These are phyloP conservation scores for Oreocharis arfaki DNA, from an alignment of 2,113 vertebrate species.

Conservation along the genomic window DNA sequence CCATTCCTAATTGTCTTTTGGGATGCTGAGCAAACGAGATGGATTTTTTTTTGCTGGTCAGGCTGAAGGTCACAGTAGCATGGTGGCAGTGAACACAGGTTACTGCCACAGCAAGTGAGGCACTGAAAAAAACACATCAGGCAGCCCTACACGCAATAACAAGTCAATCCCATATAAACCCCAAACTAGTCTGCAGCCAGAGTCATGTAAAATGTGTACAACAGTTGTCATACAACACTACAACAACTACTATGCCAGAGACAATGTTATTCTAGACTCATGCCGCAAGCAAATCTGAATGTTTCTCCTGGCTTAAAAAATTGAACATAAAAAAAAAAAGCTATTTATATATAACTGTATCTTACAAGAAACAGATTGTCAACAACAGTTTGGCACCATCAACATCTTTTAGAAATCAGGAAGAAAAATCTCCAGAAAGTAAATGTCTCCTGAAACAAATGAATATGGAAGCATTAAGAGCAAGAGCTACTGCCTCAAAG, in stretches of 20 bases:
- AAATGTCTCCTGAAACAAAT: neutral
- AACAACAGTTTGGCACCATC: neutral
- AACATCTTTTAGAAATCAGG: neutral
- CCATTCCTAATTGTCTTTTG: slow-evolving; percentile 55
- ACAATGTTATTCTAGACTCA: neutral
- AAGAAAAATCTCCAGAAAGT: neutral
- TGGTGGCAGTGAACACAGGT: neutral
- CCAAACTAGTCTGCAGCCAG: neutral
- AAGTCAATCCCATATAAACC: slow-evolving; percentile 18
- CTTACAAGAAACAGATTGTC: slow-evolving; percentile 1
- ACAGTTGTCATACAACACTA: neutral
- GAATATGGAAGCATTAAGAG: neutral
- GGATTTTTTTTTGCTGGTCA: neutral
- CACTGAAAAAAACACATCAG: neutral
- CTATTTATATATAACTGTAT: slow-evolving; percentile 10
- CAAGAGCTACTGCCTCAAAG: neutral
- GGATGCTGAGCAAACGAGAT: slow-evolving; percentile 44
- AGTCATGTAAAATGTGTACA: neutral
- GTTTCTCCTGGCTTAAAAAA: neutral
- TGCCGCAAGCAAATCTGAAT: neutral
- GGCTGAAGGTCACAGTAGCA: slow-evolving; percentile 51
- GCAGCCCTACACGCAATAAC: neutral
- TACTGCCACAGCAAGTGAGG: neutral
- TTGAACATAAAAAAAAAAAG: neutral
- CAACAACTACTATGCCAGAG: neutral